These are phyloP conservation scores for Tetranychus piercei DNA, from an alignment of 2,888 invertebrate species.

Conservation along the genomic window DNA sequence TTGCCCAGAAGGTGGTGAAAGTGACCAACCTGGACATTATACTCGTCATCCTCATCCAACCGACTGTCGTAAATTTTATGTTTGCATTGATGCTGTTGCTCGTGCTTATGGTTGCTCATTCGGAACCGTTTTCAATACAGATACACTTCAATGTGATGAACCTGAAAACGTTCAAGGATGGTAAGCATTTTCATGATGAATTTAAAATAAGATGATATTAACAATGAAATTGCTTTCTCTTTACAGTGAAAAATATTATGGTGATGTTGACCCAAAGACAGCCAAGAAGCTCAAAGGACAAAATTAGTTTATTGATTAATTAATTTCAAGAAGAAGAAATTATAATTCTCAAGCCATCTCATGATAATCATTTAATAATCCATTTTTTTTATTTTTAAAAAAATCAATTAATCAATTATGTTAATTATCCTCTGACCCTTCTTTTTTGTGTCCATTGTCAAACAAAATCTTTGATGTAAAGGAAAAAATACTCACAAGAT, in stretches of 20 bases:
- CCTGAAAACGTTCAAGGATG: constrained; percentile 90
- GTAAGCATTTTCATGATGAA: not conserved
- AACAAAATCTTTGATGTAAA: no score
- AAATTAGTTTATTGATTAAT: constrained; percentile 6
- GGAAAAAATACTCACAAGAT: no score
- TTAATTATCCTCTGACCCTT: no score
- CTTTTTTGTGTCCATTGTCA: no score
- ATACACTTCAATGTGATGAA: constrained; percentile 78
- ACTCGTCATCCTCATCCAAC: constrained; percentile 85
- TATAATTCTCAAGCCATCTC: no score
- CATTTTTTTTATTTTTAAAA: no score
- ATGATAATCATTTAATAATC: no score
- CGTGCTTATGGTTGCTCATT: constrained; percentile 82
- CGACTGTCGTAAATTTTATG: constrained; percentile 66
- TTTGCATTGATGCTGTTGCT: constrained; percentile 71
- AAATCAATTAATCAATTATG: no score
- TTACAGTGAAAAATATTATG: constrained; percentile 74
- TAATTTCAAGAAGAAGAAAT: no score
- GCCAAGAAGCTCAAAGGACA: constrained; percentile 47
- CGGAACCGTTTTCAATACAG: constrained; percentile 79
- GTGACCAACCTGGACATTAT: constrained; percentile 52
- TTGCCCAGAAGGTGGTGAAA: constrained; percentile 47
- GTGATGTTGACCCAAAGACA: constrained; percentile 80
- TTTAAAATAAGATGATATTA: not conserved
- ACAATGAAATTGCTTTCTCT: not conserved